Base-by-base conservation (phyloP, 2,888 invertebrate species). In the Monoplex corrugatus region DNA sequence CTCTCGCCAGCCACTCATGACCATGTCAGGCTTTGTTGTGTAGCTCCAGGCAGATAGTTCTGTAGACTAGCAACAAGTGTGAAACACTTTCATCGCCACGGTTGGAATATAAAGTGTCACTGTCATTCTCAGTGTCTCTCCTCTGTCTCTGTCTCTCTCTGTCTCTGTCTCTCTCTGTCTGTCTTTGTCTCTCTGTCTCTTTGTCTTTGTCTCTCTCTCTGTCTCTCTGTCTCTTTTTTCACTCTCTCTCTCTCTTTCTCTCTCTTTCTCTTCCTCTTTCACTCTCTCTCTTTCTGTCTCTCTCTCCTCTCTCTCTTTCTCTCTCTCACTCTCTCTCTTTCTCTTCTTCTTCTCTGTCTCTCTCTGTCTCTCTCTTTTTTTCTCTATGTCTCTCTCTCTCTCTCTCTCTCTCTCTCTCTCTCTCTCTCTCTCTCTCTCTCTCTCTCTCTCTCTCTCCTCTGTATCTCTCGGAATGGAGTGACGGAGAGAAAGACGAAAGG, bases 231-330 rank as follows among this genome's bases (percentile, higher is more conserved):
- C 28, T 1, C 5, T 23, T 63, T 63, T 2, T 63, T 63, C 28
- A n/a, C n/a, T 63, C 28, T 63, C 28, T 63, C 16, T 5, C 0
- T 13, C 16, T 63, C 28, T 0, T 23, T 5, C 1, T 63, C 5
- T n/a, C n/a, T n/a, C n/a, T n/a, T n/a, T n/a, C n/a, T n/a, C n/a
- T n/a, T n/a, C n/a, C n/a, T n/a, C n/a, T n/a, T n/a, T n/a, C n/a
- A n/a, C n/a, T n/a, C n/a, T n/a, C n/a, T n/a, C n/a, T n/a, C n/a
- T 68, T n/a, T 68, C n/a, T n/a, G 23, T 68, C 63, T 68, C n/a
- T n/a, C n/a, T 68, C 63, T 68, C 28, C 38, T 87, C 87, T 28
- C 43, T 45, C 10, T 80, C 43, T 78, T 78, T 50, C 80, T 80
- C 32, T 38, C 40, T 80, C 38, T 78, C 80, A 78, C 87, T 44